Conservation (phyloP, 2,113 vertebrate genomes). For the Machaerirhynchus nigripectus region DNA sequence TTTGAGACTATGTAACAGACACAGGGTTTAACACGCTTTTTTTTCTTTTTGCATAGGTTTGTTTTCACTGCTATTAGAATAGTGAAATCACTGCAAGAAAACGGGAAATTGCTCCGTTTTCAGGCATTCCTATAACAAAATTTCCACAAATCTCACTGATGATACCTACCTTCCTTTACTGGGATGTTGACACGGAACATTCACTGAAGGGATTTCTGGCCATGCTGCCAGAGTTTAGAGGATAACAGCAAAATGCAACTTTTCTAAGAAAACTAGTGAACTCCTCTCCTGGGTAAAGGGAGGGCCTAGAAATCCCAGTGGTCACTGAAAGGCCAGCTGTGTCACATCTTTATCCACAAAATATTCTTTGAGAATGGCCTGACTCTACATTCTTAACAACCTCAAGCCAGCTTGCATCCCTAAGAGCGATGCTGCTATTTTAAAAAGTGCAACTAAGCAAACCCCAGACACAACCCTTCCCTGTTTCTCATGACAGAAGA, state of each 20-base stretch:
- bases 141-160: background rate
- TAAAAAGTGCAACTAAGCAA: background rate
- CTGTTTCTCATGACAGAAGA: background rate
- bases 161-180: background rate
- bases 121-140: background rate
- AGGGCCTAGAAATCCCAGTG: background rate
- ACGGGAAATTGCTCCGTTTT: background rate
- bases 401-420: background rate
- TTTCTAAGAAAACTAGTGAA: background rate
- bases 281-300: background rate
- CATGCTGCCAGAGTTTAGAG: background rate
- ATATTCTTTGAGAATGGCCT: background rate
- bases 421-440: background rate
- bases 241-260: background rate
- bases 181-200: background rate
- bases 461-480: background rate
- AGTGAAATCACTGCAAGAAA: background rate
- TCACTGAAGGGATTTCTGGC: background rate
- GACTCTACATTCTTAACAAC: background rate
- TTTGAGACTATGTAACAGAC: background rate
- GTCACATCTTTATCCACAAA: background rate
- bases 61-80: background rate
- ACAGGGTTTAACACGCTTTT: background rate
- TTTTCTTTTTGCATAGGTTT: background rate
- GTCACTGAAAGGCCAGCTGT: background rate